Conservation (phyloP, 2,797 vertebrate species). For the Odontamblyopus lacepedii region DNA sequence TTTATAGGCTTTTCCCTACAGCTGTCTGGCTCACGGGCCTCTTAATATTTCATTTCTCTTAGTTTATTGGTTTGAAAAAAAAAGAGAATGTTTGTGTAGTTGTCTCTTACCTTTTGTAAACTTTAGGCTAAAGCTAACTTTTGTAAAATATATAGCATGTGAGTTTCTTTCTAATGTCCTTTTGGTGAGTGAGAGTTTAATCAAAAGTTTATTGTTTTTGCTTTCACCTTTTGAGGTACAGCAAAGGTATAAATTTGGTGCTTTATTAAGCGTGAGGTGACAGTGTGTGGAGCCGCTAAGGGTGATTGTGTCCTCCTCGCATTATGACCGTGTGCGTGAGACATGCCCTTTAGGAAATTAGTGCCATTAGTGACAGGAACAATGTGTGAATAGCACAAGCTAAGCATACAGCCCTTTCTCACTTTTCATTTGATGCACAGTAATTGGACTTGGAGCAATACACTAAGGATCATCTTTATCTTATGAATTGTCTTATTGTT, state of each 20-base stretch:
- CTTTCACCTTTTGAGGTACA: neutral
- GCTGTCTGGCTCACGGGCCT: constrained; percentile 42
- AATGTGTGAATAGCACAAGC: neutral
- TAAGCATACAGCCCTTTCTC: neutral
- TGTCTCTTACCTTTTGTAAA: constrained; percentile 41
- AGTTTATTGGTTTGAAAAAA: constrained; percentile 67
- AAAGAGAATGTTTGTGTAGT: constrained; percentile 26
- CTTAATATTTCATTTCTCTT: constrained; percentile 75
- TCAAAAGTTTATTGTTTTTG: neutral
- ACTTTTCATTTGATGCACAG: neutral
- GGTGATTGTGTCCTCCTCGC: constrained; percentile 17
- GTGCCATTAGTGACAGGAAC: neutral
- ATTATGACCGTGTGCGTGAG: constrained; percentile 30
- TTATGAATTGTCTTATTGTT: neutral
- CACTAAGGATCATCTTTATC: neutral
- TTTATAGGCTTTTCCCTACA: constrained; percentile 56
- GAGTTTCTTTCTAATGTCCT: constrained; percentile 11
- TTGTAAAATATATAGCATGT: constrained; percentile 8
- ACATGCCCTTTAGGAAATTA: constrained; percentile 44
- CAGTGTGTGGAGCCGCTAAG: constrained; percentile 11
- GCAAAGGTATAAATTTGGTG: neutral
- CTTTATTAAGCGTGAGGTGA: constrained; percentile 9
- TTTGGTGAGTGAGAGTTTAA: neutral
- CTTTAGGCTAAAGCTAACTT: constrained; percentile 19
- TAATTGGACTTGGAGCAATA: neutral